Percentiles rank a stretch among this genome's conserved stretches.
Conservation (phyloP, 2,888 invertebrate species). For the Mayetiola destructor region DNA sequence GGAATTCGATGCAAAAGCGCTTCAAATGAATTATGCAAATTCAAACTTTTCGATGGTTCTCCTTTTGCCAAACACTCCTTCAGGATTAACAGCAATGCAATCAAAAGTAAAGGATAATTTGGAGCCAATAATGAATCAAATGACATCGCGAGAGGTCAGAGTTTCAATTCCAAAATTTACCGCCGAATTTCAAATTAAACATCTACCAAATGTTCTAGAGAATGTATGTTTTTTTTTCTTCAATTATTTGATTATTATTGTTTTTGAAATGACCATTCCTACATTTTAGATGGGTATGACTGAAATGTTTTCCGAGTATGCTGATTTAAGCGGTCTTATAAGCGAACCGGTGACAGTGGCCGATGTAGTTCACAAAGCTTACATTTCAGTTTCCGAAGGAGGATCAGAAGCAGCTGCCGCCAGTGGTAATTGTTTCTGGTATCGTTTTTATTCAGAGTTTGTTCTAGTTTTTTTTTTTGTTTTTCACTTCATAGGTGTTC, state of each 20-base stretch:
- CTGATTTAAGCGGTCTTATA: constrained; percentile 47
- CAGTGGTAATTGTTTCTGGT: too few relatives aligned
- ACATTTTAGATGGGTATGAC: constrained; percentile 44
- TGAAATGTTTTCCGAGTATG: constrained; percentile 41
- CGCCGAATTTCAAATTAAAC: constrained; percentile 50
- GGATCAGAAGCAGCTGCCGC: constrained; percentile 71
- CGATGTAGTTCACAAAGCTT: constrained; percentile 61
- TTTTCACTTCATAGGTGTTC: too few relatives aligned
- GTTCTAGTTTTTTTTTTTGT: too few relatives aligned
- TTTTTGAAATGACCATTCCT: constrained; percentile 25
- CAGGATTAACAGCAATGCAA: constrained; percentile 46
- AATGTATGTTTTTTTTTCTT: constrained; percentile 39
- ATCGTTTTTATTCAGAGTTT: too few relatives aligned
- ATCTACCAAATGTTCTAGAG: constrained; percentile 40
- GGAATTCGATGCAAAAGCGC: constrained; percentile 37
- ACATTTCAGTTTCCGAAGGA: constrained; percentile 66
- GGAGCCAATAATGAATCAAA: constrained; percentile 34
- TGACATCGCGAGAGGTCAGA: constrained; percentile 40
- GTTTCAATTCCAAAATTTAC: constrained; percentile 60
- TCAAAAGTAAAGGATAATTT: constrained; percentile 43
- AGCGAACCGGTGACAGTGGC: constrained; percentile 42
- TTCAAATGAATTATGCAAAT: constrained; percentile 54
- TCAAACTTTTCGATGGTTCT: constrained; percentile 52
- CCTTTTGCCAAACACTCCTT: constrained; percentile 48
- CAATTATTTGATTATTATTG: neutral